Evolutionary conservation across 2,113 vertebrate species (phyloP).

Genomic region (Sapajus apella): DNA sequence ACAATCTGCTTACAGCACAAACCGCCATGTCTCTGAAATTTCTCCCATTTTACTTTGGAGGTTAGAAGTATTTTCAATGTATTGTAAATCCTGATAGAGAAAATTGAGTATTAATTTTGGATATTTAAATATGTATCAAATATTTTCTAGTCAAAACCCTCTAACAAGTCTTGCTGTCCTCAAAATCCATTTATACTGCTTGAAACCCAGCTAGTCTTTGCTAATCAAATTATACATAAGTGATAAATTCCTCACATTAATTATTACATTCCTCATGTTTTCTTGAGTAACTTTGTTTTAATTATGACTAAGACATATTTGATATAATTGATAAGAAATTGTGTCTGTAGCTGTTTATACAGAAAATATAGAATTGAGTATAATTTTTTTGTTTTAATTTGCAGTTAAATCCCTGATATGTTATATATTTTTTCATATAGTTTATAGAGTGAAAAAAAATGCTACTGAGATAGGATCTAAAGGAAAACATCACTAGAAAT

Average conservation of each 20-base stretch:
- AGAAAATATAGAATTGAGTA: background rate
- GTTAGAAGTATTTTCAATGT: background rate
- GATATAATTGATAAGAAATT: background rate
- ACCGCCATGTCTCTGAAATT: background rate
- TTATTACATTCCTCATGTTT: background rate
- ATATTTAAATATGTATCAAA: background rate
- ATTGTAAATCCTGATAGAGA: slow-evolving; percentile 7
- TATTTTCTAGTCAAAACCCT: slow-evolving; percentile 33
- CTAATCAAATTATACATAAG: background rate
- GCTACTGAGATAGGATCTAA: background rate
- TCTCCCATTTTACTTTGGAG: background rate
- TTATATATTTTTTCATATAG: background rate
- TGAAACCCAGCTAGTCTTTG: background rate
- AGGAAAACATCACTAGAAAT: background rate
- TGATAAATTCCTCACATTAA: background rate
- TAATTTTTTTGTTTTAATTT: background rate
- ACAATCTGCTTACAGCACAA: background rate
- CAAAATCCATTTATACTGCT: background rate
- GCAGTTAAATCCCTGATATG: background rate
- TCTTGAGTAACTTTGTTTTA: background rate
- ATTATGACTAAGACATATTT: background rate
- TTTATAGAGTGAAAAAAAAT: background rate
- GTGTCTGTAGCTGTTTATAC: background rate
- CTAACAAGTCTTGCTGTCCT: background rate
- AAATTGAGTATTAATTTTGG: slow-evolving; percentile 12